Percentiles rank a stretch among this genome's conserved stretches.
These are phyloP conservation scores for Globodera ellingtonae DNA, from an alignment of 1,140 invertebrate species.

Conservation along the genomic window DNA sequence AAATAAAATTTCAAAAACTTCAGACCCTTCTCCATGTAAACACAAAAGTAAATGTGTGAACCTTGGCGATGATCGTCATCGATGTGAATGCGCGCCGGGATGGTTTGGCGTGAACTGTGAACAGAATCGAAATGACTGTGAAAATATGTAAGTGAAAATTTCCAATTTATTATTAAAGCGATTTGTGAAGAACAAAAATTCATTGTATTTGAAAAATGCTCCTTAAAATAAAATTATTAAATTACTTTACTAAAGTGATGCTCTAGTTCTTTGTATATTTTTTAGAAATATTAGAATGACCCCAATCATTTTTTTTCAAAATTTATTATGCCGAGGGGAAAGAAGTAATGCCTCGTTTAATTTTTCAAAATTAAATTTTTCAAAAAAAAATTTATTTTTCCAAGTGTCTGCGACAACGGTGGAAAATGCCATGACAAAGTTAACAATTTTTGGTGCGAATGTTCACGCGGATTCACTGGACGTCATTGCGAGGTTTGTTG, in stretches of 20 bases:
- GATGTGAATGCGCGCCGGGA: constrained; percentile 30
- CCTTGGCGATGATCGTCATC: constrained; percentile 75
- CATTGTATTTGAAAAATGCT: no score
- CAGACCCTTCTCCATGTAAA: constrained; percentile 81
- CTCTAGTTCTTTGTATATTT: no score
- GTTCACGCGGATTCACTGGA: constrained; percentile 76
- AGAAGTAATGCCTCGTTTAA: neutral
- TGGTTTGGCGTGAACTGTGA: constrained; percentile 32
- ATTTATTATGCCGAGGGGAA: no score
- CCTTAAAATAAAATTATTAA: no score
- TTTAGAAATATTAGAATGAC: no score
- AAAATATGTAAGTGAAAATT: constrained; percentile 68
- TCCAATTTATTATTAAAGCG: no score
- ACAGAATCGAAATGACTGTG: constrained; percentile 34
- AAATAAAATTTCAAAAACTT: constrained; percentile 52
- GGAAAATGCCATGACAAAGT: constrained; percentile 91
- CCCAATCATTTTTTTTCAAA: no score
- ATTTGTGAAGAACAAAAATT: no score
- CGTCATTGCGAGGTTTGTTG: constrained; percentile 76
- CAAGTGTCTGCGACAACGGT: constrained; percentile 72
- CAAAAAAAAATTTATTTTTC: constrained; percentile 21
- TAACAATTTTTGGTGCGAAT: constrained; percentile 67
- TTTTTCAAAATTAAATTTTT: neutral
- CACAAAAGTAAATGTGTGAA: constrained; percentile 85
- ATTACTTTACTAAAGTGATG: no score